Conservation (phyloP, 2,797 vertebrate genomes). For the Cuculus canorus region DNA sequence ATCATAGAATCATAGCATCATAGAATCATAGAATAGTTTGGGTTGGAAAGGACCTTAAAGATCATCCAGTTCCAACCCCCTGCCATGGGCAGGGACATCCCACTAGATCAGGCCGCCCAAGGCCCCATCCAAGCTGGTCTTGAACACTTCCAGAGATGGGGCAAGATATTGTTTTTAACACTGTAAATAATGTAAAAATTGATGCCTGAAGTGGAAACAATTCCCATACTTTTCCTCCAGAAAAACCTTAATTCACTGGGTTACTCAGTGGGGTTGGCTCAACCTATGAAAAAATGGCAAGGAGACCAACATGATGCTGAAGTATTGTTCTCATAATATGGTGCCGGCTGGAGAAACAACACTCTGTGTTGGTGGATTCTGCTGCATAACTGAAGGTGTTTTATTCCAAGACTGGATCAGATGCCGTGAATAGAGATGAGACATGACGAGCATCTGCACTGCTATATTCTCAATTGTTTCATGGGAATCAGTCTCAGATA, state of each 20-base stretch:
- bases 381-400: background rate
- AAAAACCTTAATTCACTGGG: background rate
- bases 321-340: accelerated
- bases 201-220: background rate
- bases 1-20: no score
- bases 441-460: accelerated
- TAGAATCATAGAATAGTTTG: no score
- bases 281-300: background rate
- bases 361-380: background rate
- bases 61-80: no score
- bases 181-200: background rate
- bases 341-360: background rate
- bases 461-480: background rate
- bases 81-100: no score
- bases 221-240: background rate
- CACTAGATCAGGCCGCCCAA: no score
- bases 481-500: accelerated
- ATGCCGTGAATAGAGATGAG: background rate
- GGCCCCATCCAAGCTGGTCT: no score
- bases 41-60: no score
- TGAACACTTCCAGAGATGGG: no score
- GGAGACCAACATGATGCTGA: accelerated
- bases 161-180: background rate
- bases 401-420: background rate
- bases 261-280: background rate